These are phyloP conservation scores for Hystrix brachyura DNA, from an alignment of 2,113 vertebrate species.

Conservation along the genomic window DNA sequence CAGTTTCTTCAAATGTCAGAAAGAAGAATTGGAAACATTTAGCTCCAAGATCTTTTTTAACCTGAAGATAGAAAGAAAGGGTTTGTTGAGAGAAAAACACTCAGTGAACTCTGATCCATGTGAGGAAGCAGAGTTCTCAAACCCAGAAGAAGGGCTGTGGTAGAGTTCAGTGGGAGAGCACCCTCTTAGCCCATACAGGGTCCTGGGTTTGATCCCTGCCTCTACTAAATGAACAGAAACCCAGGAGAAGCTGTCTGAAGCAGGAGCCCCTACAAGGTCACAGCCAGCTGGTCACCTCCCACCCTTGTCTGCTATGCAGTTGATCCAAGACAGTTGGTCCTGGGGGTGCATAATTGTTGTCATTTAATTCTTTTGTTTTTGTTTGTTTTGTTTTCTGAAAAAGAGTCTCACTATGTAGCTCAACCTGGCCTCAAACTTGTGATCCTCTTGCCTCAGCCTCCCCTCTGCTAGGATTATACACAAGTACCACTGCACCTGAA, in stretches of 20 bases:
- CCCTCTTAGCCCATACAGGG: background rate
- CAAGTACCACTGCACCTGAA: background rate
- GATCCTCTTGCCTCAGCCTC: background rate
- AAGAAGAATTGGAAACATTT: background rate
- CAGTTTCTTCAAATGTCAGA: constrained; percentile 44
- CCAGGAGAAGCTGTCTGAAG: background rate
- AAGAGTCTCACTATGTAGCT: background rate
- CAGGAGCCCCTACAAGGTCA: background rate
- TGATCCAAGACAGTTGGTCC: background rate
- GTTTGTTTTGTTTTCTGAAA: background rate
- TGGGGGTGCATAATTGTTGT: constrained; percentile 2
- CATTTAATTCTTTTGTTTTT: background rate
- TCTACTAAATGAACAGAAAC: background rate
- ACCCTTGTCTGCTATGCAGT: background rate
- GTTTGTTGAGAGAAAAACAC: background rate
- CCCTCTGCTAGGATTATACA: background rate
- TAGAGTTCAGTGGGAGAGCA: background rate
- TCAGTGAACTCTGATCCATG: background rate
- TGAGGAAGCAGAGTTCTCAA: background rate
- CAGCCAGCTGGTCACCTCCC: background rate
- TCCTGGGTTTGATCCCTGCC: background rate
- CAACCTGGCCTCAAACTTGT: background rate
- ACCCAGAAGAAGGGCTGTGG: background rate
- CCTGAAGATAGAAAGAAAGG: background rate
- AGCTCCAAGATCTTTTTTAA: constrained; percentile 17